Percentiles rank a stretch among this genome's conserved stretches.
phyloP scores from a whole-genome alignment of 2,888 invertebrate species.

The Eupithecia vulgata region DNA sequence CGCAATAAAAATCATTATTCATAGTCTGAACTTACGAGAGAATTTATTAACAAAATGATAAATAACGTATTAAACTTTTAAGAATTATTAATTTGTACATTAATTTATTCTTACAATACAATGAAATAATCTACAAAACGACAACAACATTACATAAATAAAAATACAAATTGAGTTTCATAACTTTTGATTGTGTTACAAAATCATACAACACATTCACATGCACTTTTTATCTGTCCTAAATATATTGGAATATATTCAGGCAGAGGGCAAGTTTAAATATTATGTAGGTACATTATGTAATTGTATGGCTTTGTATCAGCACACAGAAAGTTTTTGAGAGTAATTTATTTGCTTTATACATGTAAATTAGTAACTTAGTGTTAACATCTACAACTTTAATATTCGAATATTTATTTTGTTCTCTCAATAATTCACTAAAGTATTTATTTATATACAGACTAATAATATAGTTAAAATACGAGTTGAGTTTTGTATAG shows the following conservation, averaged over 20 bases:
- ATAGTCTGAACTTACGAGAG: slow-evolving; percentile 68
- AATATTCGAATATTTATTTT: slow-evolving; percentile 56
- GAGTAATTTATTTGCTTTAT: slow-evolving; percentile 43
- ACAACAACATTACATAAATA: slow-evolving; percentile 74
- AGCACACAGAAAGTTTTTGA: slow-evolving; percentile 39
- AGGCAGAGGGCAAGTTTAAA: background rate
- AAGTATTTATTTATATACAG: slow-evolving; percentile 57
- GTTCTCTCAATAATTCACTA: slow-evolving; percentile 63
- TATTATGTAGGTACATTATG: background rate
- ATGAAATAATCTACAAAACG: slow-evolving; percentile 70
- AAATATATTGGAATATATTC: background rate
- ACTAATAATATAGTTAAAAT: slow-evolving; percentile 56
- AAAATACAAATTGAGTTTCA: slow-evolving; percentile 67
- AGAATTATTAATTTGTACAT: slow-evolving; percentile 83
- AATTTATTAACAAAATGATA: slow-evolving; percentile 81
- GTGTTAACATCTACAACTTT: slow-evolving; percentile 44
- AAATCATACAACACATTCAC: slow-evolving; percentile 37
- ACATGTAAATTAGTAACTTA: slow-evolving; percentile 51
- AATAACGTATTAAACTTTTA: slow-evolving; percentile 82
- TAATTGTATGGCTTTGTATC: slow-evolving; percentile 27
- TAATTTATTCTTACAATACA: slow-evolving; percentile 70
- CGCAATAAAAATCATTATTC: slow-evolving; percentile 12
- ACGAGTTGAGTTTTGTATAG: slow-evolving; percentile 75
- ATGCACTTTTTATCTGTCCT: background rate
- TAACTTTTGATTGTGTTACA: slow-evolving; percentile 53